Base-by-base conservation (phyloP, 2,113 vertebrate genomes). In the Anarhynchus alexandrinus region DNA sequence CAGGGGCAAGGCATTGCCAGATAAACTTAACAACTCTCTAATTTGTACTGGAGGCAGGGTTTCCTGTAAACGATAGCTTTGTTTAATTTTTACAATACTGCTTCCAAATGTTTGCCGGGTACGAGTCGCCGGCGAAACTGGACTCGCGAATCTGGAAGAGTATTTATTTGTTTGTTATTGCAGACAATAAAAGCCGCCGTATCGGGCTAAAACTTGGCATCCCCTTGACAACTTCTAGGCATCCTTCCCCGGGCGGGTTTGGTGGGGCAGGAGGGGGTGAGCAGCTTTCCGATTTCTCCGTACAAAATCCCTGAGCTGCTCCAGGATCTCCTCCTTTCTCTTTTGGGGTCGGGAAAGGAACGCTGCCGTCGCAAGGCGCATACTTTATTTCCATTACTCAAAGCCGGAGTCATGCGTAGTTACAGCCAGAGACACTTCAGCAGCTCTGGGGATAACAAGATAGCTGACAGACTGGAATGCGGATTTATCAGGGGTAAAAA, bases 391-490 rank as follows among this genome's bases (percentile, higher is more conserved):
- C 97, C 97, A 98, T 98, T 97, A 97, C 97, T 97, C 89, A 96
- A 64, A 95, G 96, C 94, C 2, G 66, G 95, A 98, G 97, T 94
- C 90, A 97, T 96, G 95, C 90, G 32, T 70, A 71, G 93, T 88
- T 95, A 77, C 94, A 92, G 97, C 97, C 96, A 98, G 95, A 97
- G 96, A 97, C 97, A 97, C 97, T 97, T 98, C 97, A 97, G 96
- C 97, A 95, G 97, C 96, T 97, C 93, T 88, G 94, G 94, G 96
- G 96, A 97, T 98, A 97, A 97, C 97, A 97, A 97, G 97, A 96
- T 97, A 97, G 96, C 97, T 98, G 98, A 98, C 97, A 97, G 96
- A 95, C 95, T 94, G 97, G 97, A 97, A 98, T 97, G 97, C 0
- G 15, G 87, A 96, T 97, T 97, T 97, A 96, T 97, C 96, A 96